Base-by-base conservation (phyloP, 2,888 invertebrate genomes). In the Parapristionchus giblindavisi region DNA sequence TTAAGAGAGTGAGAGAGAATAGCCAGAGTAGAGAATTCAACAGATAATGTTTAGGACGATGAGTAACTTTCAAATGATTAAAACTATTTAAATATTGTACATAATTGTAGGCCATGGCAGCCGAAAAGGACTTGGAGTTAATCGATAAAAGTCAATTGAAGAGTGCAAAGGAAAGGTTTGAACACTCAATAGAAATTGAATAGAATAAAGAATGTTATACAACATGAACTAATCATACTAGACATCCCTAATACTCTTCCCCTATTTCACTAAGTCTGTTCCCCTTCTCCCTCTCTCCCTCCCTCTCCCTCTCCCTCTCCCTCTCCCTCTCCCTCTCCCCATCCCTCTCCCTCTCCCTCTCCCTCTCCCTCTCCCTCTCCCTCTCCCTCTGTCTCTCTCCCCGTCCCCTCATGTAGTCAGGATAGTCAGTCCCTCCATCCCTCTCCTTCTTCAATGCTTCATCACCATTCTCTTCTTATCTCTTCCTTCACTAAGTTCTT, bases 151-250 rank as follows among this genome's bases (percentile, higher is more conserved):
- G 48, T 29, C 48, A 58, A 32, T 34, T 60, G 72, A 72, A 72
- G 48, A 43, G 43, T 43, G 72, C 72, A 34, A 72, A 72, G 60
- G 72, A 72, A 43, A 72, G 72, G 72, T 72, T 72, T 29, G 60
- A 32, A 56, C 11, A 48, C 48, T 14, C 21, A 48, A 14, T 48
- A 11, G 21, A 48, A 48, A 21, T 48, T 48, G 14, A 48, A 48
- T 14, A 48, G 21, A 14, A 48, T 48, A 48, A 48, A 48, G 11
- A 48, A 48, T 48, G 21, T 48, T 14, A 14, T 48, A 14, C 48
- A n/a, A n/a, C n/a, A n/a, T n/a, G n/a, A n/a, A n/a, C n/a, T n/a
- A n/a, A n/a, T n/a, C n/a, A n/a, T n/a, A n/a, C n/a, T n/a, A n/a
- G n/a, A n/a, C n/a, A n/a, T n/a, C n/a, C n/a, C n/a, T n/a, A n/a